Evolutionary conservation across 2,888 invertebrate species (phyloP), one percentile per base, ranked within the genome.

Genomic region (Seladonia tumulorum): DNA sequence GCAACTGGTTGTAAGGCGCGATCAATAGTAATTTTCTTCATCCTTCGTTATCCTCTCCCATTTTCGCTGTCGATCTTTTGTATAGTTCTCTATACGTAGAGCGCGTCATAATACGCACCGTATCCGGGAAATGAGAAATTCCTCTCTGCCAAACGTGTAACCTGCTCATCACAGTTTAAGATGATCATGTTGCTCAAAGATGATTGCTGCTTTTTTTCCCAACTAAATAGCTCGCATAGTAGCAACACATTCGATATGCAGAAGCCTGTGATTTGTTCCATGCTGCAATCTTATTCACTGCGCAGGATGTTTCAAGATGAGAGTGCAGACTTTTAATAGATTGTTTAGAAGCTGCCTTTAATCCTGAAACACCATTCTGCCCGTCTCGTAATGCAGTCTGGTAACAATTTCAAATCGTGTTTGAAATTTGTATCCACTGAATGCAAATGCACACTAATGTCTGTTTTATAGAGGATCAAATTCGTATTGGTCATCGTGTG

Each of bases 21-120:
- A 88, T 87, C 86, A 86, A 82, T 85, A 85, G 88, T 81, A 88
- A 89, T 90, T 90, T 89, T 87, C 88, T 90, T 74, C 79, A 49
- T 53, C 53, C 76, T 75, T 71, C 83, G 78, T 63, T 49, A 35
- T 49, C 42, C 35, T 63, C 39, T 22, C 57, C 71, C 77, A 49
- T 78, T 72, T 81, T 81, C 71, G 29, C 47, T 81, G 71, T 81
- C 71, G 71, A 72, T 72, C 77, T 66, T 72, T 63, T 42, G 29
- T 77, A 39, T 60, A 42, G 25, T 70, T 71, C 53, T 45, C 53
- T 14, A 70, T 78, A 16, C 53, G 35, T 35, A 66, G 45, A 81
- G 53, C 76, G 35, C 57, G 16, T 45, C 29, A 70, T 70, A 74
- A 74, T 35, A 53, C 35, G 47, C 45, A 7, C 10, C 68, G 8